Conservation (phyloP, 1,140 invertebrate species). For the Metopolophium dirhodum region DNA sequence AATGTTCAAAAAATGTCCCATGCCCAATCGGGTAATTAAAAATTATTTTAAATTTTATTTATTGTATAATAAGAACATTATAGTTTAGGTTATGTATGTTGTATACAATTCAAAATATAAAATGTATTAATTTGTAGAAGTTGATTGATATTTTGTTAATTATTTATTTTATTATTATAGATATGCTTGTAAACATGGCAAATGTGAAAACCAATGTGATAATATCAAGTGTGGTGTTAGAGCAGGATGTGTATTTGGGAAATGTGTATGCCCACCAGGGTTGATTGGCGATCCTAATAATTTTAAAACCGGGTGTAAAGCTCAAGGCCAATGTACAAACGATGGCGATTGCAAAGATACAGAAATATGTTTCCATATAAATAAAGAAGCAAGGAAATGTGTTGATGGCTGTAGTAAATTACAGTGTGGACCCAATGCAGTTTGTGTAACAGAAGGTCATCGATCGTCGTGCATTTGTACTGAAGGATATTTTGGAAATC, state of each 20-base stretch:
- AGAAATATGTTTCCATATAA: conserved; percentile 85
- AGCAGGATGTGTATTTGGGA: conserved; percentile 84
- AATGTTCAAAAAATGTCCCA: conserved; percentile 72
- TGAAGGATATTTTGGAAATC: conserved; percentile 69
- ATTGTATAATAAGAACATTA: background rate
- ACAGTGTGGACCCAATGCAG: conserved; percentile 81
- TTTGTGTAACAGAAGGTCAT: conserved; percentile 71
- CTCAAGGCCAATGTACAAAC: conserved; percentile 76
- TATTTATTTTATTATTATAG: conserved; percentile 58
- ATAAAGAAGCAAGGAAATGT: conserved; percentile 82
- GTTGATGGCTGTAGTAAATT: conserved; percentile 78
- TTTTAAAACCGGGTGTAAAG: conserved; percentile 71
- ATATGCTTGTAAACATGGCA: conserved; percentile 73
- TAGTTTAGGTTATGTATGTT: background rate
- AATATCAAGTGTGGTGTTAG: conserved; percentile 85
- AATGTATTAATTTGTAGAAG: background rate
- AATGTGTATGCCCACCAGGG: conserved; percentile 89
- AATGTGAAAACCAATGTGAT: conserved; percentile 77
- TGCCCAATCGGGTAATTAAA: conserved; percentile 72
- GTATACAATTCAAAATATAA: background rate
- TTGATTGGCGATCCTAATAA: conserved; percentile 82
- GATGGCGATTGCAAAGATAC: conserved; percentile 80
- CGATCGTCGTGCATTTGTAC: conserved; percentile 72
- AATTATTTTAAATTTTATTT: background rate
- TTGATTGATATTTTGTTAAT: conserved; percentile 55